A percentile compares a stretch with the other conserved stretches of the same genome.
phyloP scores from a whole-genome alignment of 2,113 vertebrate species.

The Saccopteryx leptura region DNA sequence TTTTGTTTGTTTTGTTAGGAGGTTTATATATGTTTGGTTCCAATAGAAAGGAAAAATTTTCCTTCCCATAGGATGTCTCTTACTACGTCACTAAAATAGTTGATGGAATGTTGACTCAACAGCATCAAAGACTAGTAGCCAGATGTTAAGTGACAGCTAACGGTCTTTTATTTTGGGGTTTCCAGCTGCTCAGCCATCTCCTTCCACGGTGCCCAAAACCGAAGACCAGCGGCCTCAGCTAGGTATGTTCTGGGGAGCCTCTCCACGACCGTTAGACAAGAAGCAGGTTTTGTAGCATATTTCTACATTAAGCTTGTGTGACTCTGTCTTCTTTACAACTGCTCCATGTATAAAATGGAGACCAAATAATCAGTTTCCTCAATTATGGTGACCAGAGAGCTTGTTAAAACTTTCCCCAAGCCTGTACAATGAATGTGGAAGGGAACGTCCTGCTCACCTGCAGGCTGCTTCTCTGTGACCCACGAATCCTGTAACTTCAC shows the following conservation, averaged over 20 bases:
- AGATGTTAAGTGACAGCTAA: conserved; percentile 48
- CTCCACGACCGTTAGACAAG: not conserved
- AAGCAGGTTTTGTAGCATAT: rapidly evolving
- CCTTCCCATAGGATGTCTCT: not conserved
- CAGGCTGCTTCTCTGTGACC: not conserved
- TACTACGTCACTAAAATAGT: not conserved
- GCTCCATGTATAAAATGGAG: rapidly evolving
- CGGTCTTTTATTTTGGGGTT: not conserved
- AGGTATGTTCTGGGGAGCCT: conserved; percentile 85
- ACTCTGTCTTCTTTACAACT: not conserved
- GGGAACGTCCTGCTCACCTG: rapidly evolving
- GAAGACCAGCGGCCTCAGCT: conserved; percentile 94
- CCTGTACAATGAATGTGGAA: rapidly evolving
- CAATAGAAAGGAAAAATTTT: not conserved
- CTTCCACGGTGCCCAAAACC: conserved; percentile 93
- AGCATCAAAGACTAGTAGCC: not conserved
- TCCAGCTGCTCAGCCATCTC: conserved; percentile 91
- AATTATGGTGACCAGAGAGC: no score
- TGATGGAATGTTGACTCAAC: not conserved
- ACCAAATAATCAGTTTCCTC: rapidly evolving
- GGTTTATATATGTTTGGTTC: not conserved
- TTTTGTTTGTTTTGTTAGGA: not conserved
- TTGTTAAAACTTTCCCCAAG: not conserved
- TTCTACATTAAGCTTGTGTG: not conserved
- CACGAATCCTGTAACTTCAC: not conserved